A percentile compares a stretch with the other conserved stretches of the same genome.
These are phyloP conservation scores for Pterobdella sp. DNA, from an alignment of 2,888 invertebrate species.

Conservation along the genomic window DNA sequence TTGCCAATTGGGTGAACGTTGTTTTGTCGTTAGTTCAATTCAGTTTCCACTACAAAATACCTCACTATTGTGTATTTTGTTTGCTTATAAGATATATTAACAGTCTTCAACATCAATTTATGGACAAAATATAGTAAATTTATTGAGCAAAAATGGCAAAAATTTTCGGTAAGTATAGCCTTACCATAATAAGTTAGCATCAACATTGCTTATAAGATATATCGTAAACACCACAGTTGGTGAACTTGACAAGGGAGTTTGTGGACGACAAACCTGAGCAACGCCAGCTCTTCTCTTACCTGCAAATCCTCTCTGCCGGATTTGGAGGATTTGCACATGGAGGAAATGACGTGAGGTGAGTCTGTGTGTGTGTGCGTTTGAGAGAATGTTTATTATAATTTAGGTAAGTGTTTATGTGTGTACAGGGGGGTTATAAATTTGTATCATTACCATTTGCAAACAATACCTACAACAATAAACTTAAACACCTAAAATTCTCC, in stretches of 20 bases:
- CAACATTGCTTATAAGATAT: too few relatives aligned
- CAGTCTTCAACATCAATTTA: too few relatives aligned
- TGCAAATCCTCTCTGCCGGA: slow-evolving; percentile 89
- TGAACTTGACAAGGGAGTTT: slow-evolving; percentile 16
- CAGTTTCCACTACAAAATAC: too few relatives aligned
- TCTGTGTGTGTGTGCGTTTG: neutral
- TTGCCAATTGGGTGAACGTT: too few relatives aligned
- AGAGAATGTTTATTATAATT: neutral
- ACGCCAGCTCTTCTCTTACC: slow-evolving; percentile 69
- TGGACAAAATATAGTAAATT: too few relatives aligned
- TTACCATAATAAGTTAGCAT: too few relatives aligned
- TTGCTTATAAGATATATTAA: too few relatives aligned
- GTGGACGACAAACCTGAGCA: slow-evolving; percentile 52
- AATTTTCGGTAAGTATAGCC: too few relatives aligned
- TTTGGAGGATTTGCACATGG: slow-evolving; percentile 99
- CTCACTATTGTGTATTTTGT: too few relatives aligned
- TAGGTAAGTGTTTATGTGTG: neutral
- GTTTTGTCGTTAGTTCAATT: too few relatives aligned
- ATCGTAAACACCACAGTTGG: slow-evolving; percentile 13
- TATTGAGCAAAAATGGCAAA: too few relatives aligned
- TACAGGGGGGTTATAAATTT: neutral
- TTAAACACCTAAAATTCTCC: neutral
- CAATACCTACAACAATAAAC: neutral
- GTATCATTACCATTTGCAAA: neutral
- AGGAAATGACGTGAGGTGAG: slow-evolving; percentile 87